phyloP scores from a whole-genome alignment of 1,140 invertebrate species.

The Alviniconcha marisindica region DNA sequence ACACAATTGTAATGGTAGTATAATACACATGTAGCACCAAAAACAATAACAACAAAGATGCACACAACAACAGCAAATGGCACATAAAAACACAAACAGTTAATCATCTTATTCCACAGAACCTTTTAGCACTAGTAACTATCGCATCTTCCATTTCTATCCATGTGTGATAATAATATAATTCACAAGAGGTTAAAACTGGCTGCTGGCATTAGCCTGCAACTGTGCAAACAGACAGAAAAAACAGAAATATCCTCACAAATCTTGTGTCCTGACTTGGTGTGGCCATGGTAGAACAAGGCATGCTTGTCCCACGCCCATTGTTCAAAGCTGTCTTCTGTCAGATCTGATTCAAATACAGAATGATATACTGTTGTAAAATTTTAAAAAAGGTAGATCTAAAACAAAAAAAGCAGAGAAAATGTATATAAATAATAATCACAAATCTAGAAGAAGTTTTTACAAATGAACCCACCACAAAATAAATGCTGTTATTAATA shows the following conservation, averaged over 20 bases:
- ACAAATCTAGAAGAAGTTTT: neutral
- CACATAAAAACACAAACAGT: too few relatives aligned
- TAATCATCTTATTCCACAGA: too few relatives aligned
- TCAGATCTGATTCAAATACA: too few relatives aligned
- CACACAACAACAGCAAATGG: too few relatives aligned
- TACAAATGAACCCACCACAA: neutral
- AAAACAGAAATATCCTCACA: slow-evolving; percentile 58
- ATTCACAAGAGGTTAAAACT: neutral
- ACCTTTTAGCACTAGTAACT: too few relatives aligned
- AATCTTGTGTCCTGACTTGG: slow-evolving; percentile 85
- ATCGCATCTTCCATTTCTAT: neutral
- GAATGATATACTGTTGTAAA: too few relatives aligned
- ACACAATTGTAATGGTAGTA: too few relatives aligned
- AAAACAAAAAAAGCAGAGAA: neutral
- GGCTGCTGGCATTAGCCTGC: too few relatives aligned
- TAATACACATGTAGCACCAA: too few relatives aligned
- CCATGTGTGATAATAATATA: neutral
- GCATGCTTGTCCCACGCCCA: slow-evolving; percentile 87
- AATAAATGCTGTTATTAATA: neutral
- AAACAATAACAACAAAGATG: too few relatives aligned
- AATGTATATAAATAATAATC: too few relatives aligned
- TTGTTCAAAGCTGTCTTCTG: slow-evolving; percentile 81
- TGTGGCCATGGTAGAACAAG: slow-evolving; percentile 85
- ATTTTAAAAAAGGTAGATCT: too few relatives aligned
- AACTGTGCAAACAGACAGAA: neutral